A percentile compares a stretch with the other conserved stretches of the same genome.
These are phyloP conservation scores for Tinea pellionella DNA, from an alignment of 2,888 invertebrate species.

Conservation along the genomic window DNA sequence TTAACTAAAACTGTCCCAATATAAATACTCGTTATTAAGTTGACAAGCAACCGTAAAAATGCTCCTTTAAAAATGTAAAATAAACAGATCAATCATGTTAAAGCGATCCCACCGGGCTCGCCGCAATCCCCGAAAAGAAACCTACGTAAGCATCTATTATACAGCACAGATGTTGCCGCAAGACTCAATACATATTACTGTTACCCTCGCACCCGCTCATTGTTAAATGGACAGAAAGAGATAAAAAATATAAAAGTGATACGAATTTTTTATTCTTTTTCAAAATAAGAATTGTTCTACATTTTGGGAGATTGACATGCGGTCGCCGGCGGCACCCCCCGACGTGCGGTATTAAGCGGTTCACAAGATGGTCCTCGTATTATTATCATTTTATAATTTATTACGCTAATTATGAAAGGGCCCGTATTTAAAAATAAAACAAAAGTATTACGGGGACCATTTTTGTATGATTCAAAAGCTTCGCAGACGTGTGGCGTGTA, in stretches of 20 bases:
- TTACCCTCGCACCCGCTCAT: conserved; percentile 35
- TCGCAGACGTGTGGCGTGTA: conserved; percentile 56
- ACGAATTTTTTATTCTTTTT: conserved; percentile 57
- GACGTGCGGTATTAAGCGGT: conserved; percentile 55
- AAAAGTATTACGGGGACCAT: conserved; percentile 55
- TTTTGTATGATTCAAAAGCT: conserved; percentile 47
- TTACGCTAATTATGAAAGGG: conserved; percentile 66
- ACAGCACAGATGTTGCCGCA: conserved; percentile 66
- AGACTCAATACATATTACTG: conserved; percentile 45
- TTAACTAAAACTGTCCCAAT: conserved; percentile 62
- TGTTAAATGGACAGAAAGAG: conserved; percentile 31
- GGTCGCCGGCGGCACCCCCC: conserved; percentile 55
- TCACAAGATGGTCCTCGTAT: conserved; percentile 62
- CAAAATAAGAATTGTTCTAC: conserved; percentile 67
- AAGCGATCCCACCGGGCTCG: conserved; percentile 66
- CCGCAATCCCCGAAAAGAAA: conserved; percentile 64
- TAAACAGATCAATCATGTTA: conserved; percentile 71
- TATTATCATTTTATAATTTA: conserved; percentile 70
- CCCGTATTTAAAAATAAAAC: conserved; percentile 65
- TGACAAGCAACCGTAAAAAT: conserved; percentile 70
- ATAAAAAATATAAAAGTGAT: conserved; percentile 55
- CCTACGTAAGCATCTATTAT: conserved; percentile 68
- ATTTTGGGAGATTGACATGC: conserved; percentile 64
- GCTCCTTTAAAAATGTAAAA: conserved; percentile 68
- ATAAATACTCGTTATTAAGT: conserved; percentile 68